Conservation (phyloP, 2,888 invertebrate genomes). For the Electrophaes corylata region DNA sequence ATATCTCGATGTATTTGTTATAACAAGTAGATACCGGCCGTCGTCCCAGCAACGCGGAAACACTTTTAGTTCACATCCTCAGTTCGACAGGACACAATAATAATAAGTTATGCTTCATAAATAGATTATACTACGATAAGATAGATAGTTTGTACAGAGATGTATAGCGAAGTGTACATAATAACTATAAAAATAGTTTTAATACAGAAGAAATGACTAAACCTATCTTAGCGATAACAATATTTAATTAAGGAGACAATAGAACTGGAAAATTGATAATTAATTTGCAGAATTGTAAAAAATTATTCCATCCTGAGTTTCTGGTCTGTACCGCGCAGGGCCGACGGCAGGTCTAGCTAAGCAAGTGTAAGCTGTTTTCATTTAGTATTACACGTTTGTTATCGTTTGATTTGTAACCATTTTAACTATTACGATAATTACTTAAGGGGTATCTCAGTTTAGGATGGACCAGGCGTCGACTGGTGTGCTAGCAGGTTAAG, state of each 20-base stretch:
- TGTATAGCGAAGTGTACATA: conserved; percentile 78
- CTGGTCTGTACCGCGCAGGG: conserved; percentile 65
- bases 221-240: conserved; percentile 79
- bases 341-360: conserved; percentile 78
- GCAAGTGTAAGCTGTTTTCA: conserved; percentile 82
- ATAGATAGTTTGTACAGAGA: conserved; percentile 80
- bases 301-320: conserved; percentile 76
- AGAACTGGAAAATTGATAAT: conserved; percentile 67
- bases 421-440: conserved; percentile 80
- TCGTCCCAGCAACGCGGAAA: conserved; percentile 64
- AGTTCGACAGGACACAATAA: conserved; percentile 66
- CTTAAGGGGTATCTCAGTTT: conserved; percentile 79
- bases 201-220: conserved; percentile 72
- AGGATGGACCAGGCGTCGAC: conserved; percentile 84
- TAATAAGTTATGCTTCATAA: conserved; percentile 67
- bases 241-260: conserved; percentile 78
- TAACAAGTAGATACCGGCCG: conserved; percentile 79
- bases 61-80: conserved; percentile 75
- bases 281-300: conserved; percentile 77
- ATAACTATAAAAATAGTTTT: conserved; percentile 72
- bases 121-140: conserved; percentile 72
- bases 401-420: conserved; percentile 82
- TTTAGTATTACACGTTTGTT: conserved; percentile 82
- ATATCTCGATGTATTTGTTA: conserved; percentile 82
- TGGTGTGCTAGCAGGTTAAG: conserved; percentile 79